Evolutionary conservation across 2,797 vertebrate species (phyloP).

Genomic region (Coendou prehensilis): DNA sequence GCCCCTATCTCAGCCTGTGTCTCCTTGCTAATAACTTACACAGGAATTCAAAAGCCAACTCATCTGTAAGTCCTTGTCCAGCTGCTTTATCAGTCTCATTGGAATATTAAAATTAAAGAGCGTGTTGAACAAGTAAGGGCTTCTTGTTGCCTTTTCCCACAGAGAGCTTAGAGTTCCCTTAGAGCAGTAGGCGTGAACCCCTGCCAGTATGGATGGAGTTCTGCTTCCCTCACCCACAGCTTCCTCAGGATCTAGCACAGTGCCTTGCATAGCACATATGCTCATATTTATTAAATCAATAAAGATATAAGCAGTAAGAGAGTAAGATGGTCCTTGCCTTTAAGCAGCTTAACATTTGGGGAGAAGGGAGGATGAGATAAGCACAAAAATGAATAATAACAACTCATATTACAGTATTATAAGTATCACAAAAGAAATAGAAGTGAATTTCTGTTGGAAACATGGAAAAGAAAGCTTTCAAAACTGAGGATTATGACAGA

Average conservation of each 20-base stretch:
- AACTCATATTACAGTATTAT: background rate
- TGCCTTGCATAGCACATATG: background rate
- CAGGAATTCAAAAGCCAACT: background rate
- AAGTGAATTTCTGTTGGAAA: background rate
- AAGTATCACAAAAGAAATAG: background rate
- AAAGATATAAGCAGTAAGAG: background rate
- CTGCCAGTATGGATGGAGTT: background rate
- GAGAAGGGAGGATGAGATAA: background rate
- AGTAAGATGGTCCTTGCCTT: background rate
- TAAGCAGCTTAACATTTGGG: background rate
- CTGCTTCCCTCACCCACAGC: background rate
- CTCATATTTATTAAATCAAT: background rate
- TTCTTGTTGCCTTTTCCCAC: background rate
- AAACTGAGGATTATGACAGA: background rate
- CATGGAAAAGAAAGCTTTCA: background rate
- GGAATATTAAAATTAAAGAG: background rate
- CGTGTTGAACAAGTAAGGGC: background rate
- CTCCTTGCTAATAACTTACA: constrained; percentile 11
- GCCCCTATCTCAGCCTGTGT: background rate
- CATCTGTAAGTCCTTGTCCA: background rate
- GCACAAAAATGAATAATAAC: background rate
- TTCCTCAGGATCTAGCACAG: background rate
- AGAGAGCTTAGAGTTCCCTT: background rate
- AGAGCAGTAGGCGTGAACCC: background rate
- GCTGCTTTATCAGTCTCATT: background rate